Evolutionary conservation across 92 coral and sea anemone genomes (phyloP), one percentile per base, ranked within the genome.

Genomic region (Anthopleura xanthogrammica): DNA sequence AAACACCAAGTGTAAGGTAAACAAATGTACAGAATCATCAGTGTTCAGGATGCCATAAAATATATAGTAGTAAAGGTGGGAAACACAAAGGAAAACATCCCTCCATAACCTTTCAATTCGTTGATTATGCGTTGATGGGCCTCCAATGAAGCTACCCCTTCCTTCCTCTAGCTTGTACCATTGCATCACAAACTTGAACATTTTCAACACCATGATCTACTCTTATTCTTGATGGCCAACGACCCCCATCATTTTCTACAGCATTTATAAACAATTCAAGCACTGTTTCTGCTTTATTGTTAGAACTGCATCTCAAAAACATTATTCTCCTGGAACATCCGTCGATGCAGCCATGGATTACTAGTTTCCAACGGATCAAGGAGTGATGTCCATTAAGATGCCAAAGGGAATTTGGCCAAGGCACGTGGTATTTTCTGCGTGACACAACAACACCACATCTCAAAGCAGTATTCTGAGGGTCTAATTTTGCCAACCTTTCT

Each of bases 71-170:
- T 57, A 85, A 46, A 80, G 56, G 79, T 81, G 89, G 50, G 60
- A 52, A 57, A 88, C 91, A 88, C 91, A 88, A 12, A 85, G 55
- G 65, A 84, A 88, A 46, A 88, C 91, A 84, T 88, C 91, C 41
- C 87, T 74, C 85, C 91, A 83, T 41, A 84, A 79, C 24, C 80
- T 52, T 79, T 84, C 85, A 8, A 85, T 84, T 16, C 85, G 77
- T 60, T 79, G 89, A 73, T 85, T 85, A 16, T 79, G 83, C 12
- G 84, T 85, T 16, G 84, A 85, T 41, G 88, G 88, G 60, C 87
- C 87, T 50, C 84, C 85, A 60, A 88, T 88, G 72, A 84, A 86
- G 73, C 89, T 86, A 11, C 86, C 89, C 22, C 86, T 75, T 74
- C 85, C 92, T 60, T 81, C 83, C 91, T 83, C 87, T 83, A 36